Evolutionary conservation across 2,888 invertebrate genomes (phyloP).

Genomic region (Eilema depressum): DNA sequence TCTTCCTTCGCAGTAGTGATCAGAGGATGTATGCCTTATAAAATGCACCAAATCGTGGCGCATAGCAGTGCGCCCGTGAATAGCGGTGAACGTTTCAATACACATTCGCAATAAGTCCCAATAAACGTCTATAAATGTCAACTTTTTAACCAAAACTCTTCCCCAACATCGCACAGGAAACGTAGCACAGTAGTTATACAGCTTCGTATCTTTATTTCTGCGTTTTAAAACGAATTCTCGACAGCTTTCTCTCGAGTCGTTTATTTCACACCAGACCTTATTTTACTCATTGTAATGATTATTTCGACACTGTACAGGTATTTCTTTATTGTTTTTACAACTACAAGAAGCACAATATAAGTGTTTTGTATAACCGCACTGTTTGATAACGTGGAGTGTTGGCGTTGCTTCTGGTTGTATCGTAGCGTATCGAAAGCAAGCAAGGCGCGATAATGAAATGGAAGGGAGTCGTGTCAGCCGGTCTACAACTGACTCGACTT

Average conservation of each 20-base stretch:
- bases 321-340: slow-evolving; percentile 41
- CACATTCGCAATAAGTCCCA: slow-evolving; percentile 85
- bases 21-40: slow-evolving; percentile 92
- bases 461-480: slow-evolving; percentile 59
- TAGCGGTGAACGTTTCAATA: slow-evolving; percentile 86
- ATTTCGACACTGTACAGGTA: slow-evolving; percentile 36
- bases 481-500: slow-evolving; percentile 63
- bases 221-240: slow-evolving; percentile 49
- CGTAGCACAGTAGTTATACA: slow-evolving; percentile 74
- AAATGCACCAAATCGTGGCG: slow-evolving; percentile 91
- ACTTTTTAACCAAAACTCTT: slow-evolving; percentile 78
- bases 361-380: slow-evolving; percentile 64
- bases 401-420: slow-evolving; percentile 16
- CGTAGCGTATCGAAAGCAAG: slow-evolving; percentile 74
- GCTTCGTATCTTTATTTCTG: slow-evolving; percentile 64
- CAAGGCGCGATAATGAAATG: slow-evolving; percentile 62
- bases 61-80: slow-evolving; percentile 91
- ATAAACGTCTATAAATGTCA: slow-evolving; percentile 68
- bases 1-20: slow-evolving; percentile 91
- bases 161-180: slow-evolving; percentile 82
- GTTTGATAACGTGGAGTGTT: slow-evolving; percentile 66
- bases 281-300: slow-evolving; percentile 77
- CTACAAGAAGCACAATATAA: slow-evolving; percentile 44
- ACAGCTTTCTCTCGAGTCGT: slow-evolving; percentile 38
- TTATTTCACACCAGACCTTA: slow-evolving; percentile 84